phyloP scores from a whole-genome alignment of 2,113 vertebrate genomes.

The Psephotus haematonotus region DNA sequence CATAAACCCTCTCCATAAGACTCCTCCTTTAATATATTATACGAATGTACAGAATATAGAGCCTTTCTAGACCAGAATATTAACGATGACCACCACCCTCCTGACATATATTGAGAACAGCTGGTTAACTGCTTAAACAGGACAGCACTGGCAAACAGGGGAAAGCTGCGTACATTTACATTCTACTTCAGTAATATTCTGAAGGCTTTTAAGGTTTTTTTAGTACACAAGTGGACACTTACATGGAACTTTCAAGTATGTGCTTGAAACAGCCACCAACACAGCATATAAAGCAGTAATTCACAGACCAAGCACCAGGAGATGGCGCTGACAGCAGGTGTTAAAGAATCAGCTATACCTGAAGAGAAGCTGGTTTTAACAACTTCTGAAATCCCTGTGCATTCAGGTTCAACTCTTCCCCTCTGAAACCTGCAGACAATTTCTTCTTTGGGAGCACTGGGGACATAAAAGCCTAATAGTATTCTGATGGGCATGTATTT shows the following conservation, averaged over 20 bases:
- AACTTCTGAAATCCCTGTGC: background rate
- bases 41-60: background rate
- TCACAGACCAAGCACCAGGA: background rate
- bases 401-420: background rate
- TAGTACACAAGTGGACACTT: background rate
- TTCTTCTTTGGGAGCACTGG: background rate
- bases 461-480: background rate
- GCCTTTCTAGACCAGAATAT: background rate
- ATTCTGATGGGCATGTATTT: background rate
- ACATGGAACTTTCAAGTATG: fast-evolving
- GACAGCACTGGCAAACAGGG: background rate
- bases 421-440: background rate
- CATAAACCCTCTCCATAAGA: background rate
- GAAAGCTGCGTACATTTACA: fast-evolving
- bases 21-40: background rate
- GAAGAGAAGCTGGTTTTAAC: background rate
- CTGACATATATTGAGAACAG: fast-evolving
- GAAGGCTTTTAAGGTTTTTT: background rate
- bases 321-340: background rate
- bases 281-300: fast-evolving
- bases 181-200: background rate
- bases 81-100: background rate
- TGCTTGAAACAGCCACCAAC: background rate
- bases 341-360: background rate
- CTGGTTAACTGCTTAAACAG: background rate